phyloP scores from a whole-genome alignment of 2,113 vertebrate species.

The Antidorcas marsupialis region DNA sequence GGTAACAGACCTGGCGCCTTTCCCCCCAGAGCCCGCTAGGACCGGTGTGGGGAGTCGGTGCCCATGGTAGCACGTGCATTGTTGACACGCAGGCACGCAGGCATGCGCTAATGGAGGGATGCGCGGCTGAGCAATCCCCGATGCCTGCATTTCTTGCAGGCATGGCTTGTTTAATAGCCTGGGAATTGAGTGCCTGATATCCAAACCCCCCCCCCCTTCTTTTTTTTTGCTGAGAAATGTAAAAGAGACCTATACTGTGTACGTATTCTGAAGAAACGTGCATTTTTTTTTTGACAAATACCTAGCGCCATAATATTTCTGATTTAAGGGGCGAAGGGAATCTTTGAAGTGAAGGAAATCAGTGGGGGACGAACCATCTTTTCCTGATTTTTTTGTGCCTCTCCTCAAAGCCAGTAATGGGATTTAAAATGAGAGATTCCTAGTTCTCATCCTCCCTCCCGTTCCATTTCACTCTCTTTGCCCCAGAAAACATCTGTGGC shows the following conservation, averaged over 20 bases:
- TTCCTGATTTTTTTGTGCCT: conserved; percentile 55
- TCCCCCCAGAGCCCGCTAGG: conserved; percentile 37
- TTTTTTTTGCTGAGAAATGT: conserved; percentile 40
- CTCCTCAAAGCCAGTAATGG: conserved; percentile 44
- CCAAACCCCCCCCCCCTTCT: rapidly evolving
- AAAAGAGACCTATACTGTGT: conserved; percentile 8
- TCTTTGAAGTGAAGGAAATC: conserved; percentile 66
- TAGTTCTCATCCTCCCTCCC: conserved; percentile 17
- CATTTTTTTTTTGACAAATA: conserved; percentile 45
- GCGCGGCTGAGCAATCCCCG: conserved; percentile 58
- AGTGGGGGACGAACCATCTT: conserved; percentile 55
- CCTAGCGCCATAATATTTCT: conserved; percentile 48
- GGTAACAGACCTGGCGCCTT: conserved; percentile 23
- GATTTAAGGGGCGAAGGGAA: conserved; percentile 42
- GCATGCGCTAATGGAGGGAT: conserved; percentile 48
- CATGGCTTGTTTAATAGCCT: conserved; percentile 50
- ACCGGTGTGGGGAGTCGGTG: conserved; percentile 55
- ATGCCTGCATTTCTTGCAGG: conserved; percentile 48
- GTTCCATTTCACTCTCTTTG: conserved; percentile 31
- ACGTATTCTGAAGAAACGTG: conserved; percentile 36
- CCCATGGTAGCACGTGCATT: conserved; percentile 57
- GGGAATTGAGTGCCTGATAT: conserved; percentile 50
- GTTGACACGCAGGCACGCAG: conserved; percentile 73
- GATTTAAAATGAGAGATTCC: conserved; percentile 62
- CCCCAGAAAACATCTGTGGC: conserved; percentile 41